Base-by-base conservation (phyloP, 2,888 invertebrate species). In the Nipponacmea schrenckii region DNA sequence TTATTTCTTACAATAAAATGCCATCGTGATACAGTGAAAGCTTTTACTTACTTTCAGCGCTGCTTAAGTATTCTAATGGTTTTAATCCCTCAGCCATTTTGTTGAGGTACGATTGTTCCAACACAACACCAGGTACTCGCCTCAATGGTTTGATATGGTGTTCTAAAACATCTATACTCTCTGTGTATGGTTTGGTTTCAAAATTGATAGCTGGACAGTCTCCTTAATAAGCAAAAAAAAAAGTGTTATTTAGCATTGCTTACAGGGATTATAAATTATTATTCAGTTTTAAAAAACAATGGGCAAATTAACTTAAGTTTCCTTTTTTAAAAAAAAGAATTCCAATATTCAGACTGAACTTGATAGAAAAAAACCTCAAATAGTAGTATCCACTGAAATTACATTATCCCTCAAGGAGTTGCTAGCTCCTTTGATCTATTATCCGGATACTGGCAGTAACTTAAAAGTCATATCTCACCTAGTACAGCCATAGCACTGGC, bases 151-250 rank as follows among this genome's bases (percentile, higher is more conserved):
- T 86, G 62, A 88, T 80, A 67, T 84, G 84, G 75, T 87, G 84
- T 67, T 87, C 86, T 67, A 88, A 76, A 2, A 88, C 84, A 69
- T 86, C 86, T 72, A 88, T 72, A 70, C 86, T 84, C 71, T 88
- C 88, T 2, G 77, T 75, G 75, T 87, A 87, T 82, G 85, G 82
- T 75, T 85, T 85, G n/a, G 82, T 87, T 78, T 85, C 87, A 77
- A 88, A 88, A 76, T 88, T 87, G 7, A 88, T 81, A 15, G 87
- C 83, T 17, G 85, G 83, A 75, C 85, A 86, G n/a, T 87, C 86
- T 62, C 87, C 88, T 88, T 69, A 2, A 74, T 73, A 39, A n/a
- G 48, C 5, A 70, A 39, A 62, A 15, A n/a, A n/a, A 56, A 56
- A 56, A 20, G 20, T 20, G 12, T 14, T 56, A 20, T 1, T 56